Percentiles rank a stretch among this genome's conserved stretches.
Conservation (phyloP, 2,797 vertebrate species). For the Catostomus latipinnis region DNA sequence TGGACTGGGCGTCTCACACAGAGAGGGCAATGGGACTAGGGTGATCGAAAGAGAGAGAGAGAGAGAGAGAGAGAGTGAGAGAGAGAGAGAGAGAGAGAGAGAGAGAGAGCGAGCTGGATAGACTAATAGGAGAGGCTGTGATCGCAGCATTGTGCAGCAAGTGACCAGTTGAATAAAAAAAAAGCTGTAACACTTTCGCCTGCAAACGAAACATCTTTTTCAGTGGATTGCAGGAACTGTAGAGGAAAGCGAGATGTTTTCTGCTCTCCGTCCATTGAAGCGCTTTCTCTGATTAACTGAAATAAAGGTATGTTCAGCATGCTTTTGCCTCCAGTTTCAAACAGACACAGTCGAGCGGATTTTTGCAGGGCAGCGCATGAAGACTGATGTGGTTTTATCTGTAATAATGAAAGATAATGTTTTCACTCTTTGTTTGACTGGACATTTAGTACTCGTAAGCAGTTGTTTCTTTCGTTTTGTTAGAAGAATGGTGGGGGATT, state of each 20-base stretch:
- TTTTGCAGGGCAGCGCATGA: conserved; percentile 36
- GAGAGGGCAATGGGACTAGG: conserved; percentile 48
- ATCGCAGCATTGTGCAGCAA: conserved; percentile 86
- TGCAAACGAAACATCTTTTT: conserved; percentile 78
- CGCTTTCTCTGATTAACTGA: conserved; percentile 73
- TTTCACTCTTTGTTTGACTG: conserved; percentile 72
- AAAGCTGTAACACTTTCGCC: conserved; percentile 74
- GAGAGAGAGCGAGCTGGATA: conserved; percentile 37
- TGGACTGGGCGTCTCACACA: conserved; percentile 67
- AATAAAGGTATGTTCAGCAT: conserved; percentile 82
- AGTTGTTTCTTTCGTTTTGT: conserved; percentile 62
- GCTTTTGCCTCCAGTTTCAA: conserved; percentile 68
- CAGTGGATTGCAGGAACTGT: conserved; percentile 76
- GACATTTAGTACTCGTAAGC: conserved; percentile 53
- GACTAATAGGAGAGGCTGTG: conserved; percentile 82
- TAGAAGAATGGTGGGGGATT: conserved; percentile 55
- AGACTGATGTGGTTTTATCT: conserved; percentile 64
- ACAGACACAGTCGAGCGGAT: conserved; percentile 22
- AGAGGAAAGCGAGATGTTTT: conserved; percentile 79
- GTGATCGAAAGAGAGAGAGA: conserved; percentile 49
- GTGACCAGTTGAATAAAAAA: conserved; percentile 70
- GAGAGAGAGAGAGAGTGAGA: conserved; percentile 35
- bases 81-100: conserved; percentile 26
- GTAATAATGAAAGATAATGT: conserved; percentile 61
- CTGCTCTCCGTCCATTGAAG: conserved; percentile 67